Evolutionary conservation across 2,888 invertebrate species (phyloP), one percentile per base, ranked within the genome.

Genomic region (Apotomis betuletana): DNA sequence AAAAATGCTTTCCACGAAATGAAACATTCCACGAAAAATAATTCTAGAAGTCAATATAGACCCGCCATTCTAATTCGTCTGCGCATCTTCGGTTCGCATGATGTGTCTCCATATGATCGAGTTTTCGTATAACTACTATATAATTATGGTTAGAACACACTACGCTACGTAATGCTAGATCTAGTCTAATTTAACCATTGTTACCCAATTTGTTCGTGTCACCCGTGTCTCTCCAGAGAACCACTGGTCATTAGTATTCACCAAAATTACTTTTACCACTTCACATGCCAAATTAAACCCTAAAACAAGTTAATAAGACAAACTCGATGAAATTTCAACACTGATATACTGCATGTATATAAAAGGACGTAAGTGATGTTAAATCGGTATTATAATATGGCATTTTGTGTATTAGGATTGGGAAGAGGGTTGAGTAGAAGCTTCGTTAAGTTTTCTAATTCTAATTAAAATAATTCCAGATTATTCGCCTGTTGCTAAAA

Each of bases 191-290:
- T 84, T 82, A 78, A 12, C 81, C 82, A 84, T 84, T 83, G 84
- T 84, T 77, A 81, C 79, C 80, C 83, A 84, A 86, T 85, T 85
- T 82, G 85, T 85, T 81, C 82, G 78, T 77, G 85, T 84, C 84
- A 79, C 81, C 80, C 77, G 79, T 77, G 77, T 77, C 78, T 79
- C 79, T 68, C 76, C 77, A 77, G 82, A 77, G 78, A 74, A 75
- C 78, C 77, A 73, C 77, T 77, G 78, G 80, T 79, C 81, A 80
- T 81, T 83, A 80, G 75, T 74, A 70, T 64, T 63, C 70, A 69
- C 76, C 38, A 38, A 64, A 27, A 41, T 62, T 36, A 38, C 12
- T 0, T 15, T 4, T 36, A 12, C 12, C 15, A 8, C 38, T 36
- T 4, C 10, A 5, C 55, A 44, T 27, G 44, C 55, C 6, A 55